Evolutionary conservation across 2,888 invertebrate genomes (phyloP).

Genomic region (Phengaris arion): DNA sequence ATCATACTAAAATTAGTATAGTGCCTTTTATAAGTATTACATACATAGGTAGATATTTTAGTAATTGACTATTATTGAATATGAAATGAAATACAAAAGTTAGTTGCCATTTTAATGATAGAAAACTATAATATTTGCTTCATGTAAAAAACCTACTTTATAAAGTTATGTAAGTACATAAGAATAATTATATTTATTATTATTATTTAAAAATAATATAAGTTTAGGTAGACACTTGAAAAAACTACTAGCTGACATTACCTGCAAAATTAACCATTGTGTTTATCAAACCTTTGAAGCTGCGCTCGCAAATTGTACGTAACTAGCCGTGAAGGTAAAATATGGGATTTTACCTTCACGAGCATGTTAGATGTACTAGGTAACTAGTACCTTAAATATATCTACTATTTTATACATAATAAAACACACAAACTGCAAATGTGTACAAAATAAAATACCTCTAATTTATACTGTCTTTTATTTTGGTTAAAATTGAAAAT

Average conservation of each 20-base stretch:
- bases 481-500: neutral
- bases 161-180: neutral
- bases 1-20: no score
- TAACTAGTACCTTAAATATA: neutral
- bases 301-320: neutral
- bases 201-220: no score
- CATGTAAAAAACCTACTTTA: neutral
- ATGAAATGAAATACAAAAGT: neutral
- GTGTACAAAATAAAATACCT: conserved; percentile 31
- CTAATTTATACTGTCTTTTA: conserved; percentile 26
- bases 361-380: neutral
- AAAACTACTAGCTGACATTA: neutral
- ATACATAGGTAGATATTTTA: no score
- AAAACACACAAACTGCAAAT: neutral
- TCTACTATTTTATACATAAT: neutral
- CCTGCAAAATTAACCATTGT: conserved; percentile 3
- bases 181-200: no score
- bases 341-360: neutral
- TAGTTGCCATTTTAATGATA: neutral
- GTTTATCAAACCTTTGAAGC: neutral
- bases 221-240: no score
- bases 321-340: conserved; percentile 20
- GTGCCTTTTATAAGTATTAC: neutral
- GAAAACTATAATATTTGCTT: no score
- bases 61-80: neutral